Evolutionary conservation across 1,140 invertebrate species (phyloP), one percentile per base, ranked within the genome.

Genomic region (Zaprionus gabonicus): DNA sequence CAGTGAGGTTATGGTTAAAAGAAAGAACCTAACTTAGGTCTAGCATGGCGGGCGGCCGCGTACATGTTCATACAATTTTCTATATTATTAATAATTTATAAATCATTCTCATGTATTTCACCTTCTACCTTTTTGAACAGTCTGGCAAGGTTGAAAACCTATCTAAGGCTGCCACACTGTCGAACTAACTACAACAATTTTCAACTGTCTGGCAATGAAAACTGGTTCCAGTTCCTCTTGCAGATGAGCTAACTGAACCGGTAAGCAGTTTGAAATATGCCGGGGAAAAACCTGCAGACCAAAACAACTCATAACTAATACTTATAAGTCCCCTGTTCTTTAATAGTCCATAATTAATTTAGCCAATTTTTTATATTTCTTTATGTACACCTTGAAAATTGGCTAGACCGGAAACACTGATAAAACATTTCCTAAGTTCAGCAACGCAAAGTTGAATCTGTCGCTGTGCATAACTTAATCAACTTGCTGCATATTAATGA

Each of bases 391-490:
- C 72, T 75, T 64, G 72, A 64, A 20, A 12, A 55, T 23, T 38
- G 23, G 7, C 28, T 1, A 34, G 58, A 60, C 74, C 63, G 71
- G 63, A 80, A 53, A 49, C 65, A 62, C 65, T 58, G 12, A 34
- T 56, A 20, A 38, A 60, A 31, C 64, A 28, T 71, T 67, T 66
- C 25, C 31, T 53, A 55, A 34, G 27, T 59, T 63, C 36, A 23
- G 6, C 23, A 51, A 34, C 28, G 31, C 31, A 55, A 63, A 34
- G 28, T 51, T 62, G 78, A 62, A 64, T 59, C 56, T 70, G 56
- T 70, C 57, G 53, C 58, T 53, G 64, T 46, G 76, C 82, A 87
- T 87, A 87, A 73, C 68, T 69, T 74, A 38, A 51, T 23, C 1
- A 51, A 13, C 25, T 20, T 44, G 28, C 31, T 49, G 58, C 20